Base-by-base conservation (phyloP, 2,797 vertebrate species). In the Clarias platycephalus region DNA sequence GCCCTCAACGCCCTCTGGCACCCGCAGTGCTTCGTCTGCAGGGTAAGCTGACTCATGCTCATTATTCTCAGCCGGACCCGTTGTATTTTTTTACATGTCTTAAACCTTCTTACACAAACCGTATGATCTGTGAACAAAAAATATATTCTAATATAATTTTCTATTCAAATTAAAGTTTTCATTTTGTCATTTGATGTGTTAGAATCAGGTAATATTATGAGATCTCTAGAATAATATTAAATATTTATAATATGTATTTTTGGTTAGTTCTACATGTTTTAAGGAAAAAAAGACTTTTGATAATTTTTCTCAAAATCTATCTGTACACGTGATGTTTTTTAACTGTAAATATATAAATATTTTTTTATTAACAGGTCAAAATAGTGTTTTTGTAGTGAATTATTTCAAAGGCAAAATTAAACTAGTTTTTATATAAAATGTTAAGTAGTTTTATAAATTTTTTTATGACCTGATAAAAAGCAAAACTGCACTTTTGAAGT, bases 1-100 rank as follows among this genome's bases (percentile, higher is more conserved):
- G 97, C 97, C 2, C 96, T 97, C 49, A 96, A 94, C 82, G 94
- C 95, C 1, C 94, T 98, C 68, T 98, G 97, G 97, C 97, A 98
- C 89, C 97, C 97, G 0, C 96, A 98, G 89, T 98, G 97, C 90
- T 97, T 97, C 72, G 97, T 97, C 26, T 98, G 97, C 89, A 91
- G 96, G 94, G 97, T 98, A 87, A 95, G 95, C 88, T 75, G 49
- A 78, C 53, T 75, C 10, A 5, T 2, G 16, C 24, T 53, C 26
- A 12, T 66, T 7, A 79, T 24, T 83, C 49, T 76, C n/a, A 58
- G 58, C 1, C 31, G 2, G 6, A 77, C 58, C 74, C 55, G 24
- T 4, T 34, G 9, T 24, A 3, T 10, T 76, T 6, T 9, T 44
- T 44, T 44, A 44, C 40, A 12, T 18, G 22, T 6, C 1, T 57